These are phyloP conservation scores for Platygyra sinensis DNA, from an alignment of 64 coral and sea anemone genomes.

Conservation along the genomic window DNA sequence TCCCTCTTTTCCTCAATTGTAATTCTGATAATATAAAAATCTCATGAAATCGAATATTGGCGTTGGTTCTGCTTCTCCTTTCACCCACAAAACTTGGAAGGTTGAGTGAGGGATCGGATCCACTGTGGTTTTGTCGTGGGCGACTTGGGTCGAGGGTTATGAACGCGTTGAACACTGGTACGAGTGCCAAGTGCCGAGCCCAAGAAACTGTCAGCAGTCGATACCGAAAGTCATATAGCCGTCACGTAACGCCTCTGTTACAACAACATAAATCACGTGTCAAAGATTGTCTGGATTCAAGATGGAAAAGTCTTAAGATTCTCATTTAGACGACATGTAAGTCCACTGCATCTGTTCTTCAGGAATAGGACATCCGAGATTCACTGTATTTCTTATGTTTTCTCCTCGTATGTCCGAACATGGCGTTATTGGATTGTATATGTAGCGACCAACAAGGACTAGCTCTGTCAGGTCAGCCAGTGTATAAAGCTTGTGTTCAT, in stretches of 20 bases:
- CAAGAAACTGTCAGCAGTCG: neutral
- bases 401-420: conserved; percentile 78
- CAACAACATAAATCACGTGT: neutral
- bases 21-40: no score
- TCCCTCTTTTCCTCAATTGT: no score
- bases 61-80: no score
- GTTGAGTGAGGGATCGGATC: neutral
- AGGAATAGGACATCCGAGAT: neutral
- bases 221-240: no score
- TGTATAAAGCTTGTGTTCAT: neutral
- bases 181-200: neutral
- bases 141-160: no score
- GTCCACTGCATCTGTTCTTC: neutral
- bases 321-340: conserved; percentile 83
- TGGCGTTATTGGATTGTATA: conserved; percentile 81
- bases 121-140: no score
- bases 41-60: no score
- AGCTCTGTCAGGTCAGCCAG: conserved; percentile 59
- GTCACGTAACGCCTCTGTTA: neutral
- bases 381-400: neutral
- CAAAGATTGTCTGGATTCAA: neutral
- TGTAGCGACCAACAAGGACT: conserved; percentile 80
- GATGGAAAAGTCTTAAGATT: conserved; percentile 82
- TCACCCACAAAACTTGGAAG: neutral
- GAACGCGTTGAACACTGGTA: neutral